A percentile compares a stretch with the other conserved stretches of the same genome.
phyloP scores from a whole-genome alignment of 2,113 vertebrate species.

The Syngnathus floridae region DNA sequence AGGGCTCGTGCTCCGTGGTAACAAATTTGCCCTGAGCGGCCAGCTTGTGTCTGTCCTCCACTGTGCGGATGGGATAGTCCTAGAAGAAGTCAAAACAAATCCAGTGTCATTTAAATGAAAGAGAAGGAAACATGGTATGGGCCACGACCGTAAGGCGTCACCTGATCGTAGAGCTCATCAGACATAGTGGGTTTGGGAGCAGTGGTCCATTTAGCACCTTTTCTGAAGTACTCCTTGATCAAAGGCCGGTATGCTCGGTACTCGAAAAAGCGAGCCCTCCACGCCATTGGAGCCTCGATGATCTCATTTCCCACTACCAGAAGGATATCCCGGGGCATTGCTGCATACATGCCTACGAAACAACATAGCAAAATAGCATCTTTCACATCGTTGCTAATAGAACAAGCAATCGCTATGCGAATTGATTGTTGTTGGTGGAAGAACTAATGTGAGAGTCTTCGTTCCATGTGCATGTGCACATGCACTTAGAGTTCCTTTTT shows the following conservation, averaged over 20 bases:
- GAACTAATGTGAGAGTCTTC: no score
- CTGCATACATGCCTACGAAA: constrained; percentile 87
- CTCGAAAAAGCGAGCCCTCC: constrained; percentile 96
- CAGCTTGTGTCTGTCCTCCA: constrained; percentile 92
- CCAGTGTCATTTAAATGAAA: neutral
- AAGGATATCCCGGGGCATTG: constrained; percentile 97
- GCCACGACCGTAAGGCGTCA: constrained; percentile 41
- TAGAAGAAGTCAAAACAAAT: constrained; percentile 36
- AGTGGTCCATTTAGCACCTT: constrained; percentile 95
- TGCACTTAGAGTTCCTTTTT: no score
- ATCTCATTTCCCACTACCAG: constrained; percentile 95
- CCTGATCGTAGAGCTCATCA: constrained; percentile 91
- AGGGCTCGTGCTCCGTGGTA: constrained; percentile 95
- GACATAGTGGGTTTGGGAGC: constrained; percentile 97
- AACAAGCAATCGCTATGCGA: no score
- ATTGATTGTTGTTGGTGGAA: no score
- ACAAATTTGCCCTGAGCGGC: constrained; percentile 96
- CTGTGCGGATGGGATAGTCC: constrained; percentile 88
- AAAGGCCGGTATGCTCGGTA: constrained; percentile 90
- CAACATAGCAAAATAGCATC: neutral
- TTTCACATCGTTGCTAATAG: neutral
- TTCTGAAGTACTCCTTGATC: constrained; percentile 94
- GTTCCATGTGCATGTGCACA: no score
- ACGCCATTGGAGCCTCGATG: constrained; percentile 98
- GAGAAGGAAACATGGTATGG: neutral